A percentile compares a stretch with the other conserved stretches of the same genome.
phyloP scores from a whole-genome alignment of 2,888 invertebrate species.

The Nysson spinosus region DNA sequence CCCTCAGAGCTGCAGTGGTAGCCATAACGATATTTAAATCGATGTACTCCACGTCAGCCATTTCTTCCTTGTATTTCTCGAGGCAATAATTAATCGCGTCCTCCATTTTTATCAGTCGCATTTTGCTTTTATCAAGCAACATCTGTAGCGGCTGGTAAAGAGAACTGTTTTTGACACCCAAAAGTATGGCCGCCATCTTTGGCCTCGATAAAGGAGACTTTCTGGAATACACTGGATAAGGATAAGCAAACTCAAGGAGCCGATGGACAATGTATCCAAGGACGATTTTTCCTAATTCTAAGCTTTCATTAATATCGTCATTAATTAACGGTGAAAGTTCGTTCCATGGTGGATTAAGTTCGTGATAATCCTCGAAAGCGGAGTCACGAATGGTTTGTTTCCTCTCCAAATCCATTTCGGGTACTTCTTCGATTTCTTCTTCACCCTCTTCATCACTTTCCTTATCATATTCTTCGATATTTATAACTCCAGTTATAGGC shows the following conservation, averaged over 20 bases:
- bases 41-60: conserved; percentile 78
- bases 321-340: conserved; percentile 76
- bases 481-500: conserved; percentile 77
- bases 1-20: background rate
- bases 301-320: conserved; percentile 75
- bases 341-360: conserved; percentile 80
- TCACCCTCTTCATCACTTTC: conserved; percentile 70
- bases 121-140: conserved; percentile 75
- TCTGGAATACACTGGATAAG: conserved; percentile 74
- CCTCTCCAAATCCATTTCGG: conserved; percentile 46
- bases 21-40: conserved; percentile 69
- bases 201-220: conserved; percentile 77
- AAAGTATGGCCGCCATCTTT: conserved; percentile 76
- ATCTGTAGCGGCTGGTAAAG: conserved; percentile 75
- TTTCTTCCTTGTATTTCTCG: conserved; percentile 79
- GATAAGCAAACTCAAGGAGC: conserved; percentile 79
- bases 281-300: conserved; percentile 75
- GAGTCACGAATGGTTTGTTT: conserved; percentile 68
- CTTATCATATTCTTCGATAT: conserved; percentile 69
- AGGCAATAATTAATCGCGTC: conserved; percentile 81
- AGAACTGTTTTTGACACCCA: conserved; percentile 76
- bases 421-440: conserved; percentile 2
- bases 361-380: conserved; percentile 81
- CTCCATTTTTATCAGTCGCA: conserved; percentile 78
- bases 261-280: conserved; percentile 80